Conservation (phyloP, 1,140 invertebrate species). For the Zaprionus ornatus region DNA sequence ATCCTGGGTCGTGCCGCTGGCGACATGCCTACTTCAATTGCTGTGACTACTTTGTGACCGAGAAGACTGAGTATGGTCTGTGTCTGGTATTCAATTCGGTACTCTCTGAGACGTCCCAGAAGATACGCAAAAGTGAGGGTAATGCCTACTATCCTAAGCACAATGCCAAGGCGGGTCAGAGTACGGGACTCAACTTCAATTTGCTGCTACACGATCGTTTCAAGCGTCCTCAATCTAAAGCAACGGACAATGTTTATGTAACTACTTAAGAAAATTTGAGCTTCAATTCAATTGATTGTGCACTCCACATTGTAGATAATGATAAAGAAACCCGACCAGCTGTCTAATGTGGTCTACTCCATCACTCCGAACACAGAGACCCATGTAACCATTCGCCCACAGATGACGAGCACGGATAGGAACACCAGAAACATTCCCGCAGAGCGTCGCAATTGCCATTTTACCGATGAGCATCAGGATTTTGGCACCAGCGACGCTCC, state of each 20-base stretch:
- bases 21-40: slow-evolving; percentile 58
- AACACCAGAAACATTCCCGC: slow-evolving; percentile 46
- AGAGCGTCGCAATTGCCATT: slow-evolving; percentile 60
- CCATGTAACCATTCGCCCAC: slow-evolving; percentile 64
- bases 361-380: slow-evolving; percentile 73
- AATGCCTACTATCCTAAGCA: slow-evolving; percentile 59
- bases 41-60: slow-evolving; percentile 64
- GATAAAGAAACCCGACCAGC: slow-evolving; percentile 66
- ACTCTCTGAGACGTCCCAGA: slow-evolving; percentile 38
- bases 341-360: slow-evolving; percentile 59
- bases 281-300: background rate
- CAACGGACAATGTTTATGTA: slow-evolving; percentile 65
- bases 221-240: slow-evolving; percentile 53
- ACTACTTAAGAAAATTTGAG: background rate
- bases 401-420: slow-evolving; percentile 64
- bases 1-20: slow-evolving; percentile 52
- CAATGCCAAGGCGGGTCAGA: slow-evolving; percentile 67
- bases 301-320: slow-evolving; percentile 48
- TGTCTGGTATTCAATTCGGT: slow-evolving; percentile 72
- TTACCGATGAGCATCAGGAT: slow-evolving; percentile 54
- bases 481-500: slow-evolving; percentile 50
- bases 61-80: slow-evolving; percentile 67
- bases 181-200: slow-evolving; percentile 62
- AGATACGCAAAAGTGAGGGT: slow-evolving; percentile 40
- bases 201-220: slow-evolving; percentile 46